Evolutionary conservation across 2,888 invertebrate species (phyloP).

Genomic region (Diarsia brunnea): DNA sequence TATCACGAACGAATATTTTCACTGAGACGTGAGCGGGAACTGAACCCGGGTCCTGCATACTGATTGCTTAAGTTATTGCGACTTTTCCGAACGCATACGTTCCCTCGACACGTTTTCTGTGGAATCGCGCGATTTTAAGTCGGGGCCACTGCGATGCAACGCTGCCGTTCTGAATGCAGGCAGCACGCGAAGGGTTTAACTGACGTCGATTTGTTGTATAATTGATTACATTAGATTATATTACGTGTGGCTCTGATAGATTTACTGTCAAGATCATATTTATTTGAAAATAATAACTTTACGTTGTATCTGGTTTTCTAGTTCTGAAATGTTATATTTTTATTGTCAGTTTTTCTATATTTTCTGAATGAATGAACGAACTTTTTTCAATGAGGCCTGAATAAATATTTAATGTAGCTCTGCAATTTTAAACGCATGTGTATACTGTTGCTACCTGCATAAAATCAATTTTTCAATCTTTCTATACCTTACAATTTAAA

Average conservation of each 20-base stretch:
- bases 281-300: conserved; percentile 19
- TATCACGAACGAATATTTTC: conserved; percentile 83
- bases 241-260: conserved; percentile 27
- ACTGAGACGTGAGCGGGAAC: conserved; percentile 83
- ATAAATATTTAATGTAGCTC: background rate
- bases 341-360: background rate
- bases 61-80: conserved; percentile 78
- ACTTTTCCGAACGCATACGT: conserved; percentile 74
- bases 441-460: conserved; percentile 38
- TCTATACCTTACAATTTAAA: conserved; percentile 31
- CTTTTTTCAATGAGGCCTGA: background rate
- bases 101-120: conserved; percentile 70
- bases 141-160: conserved; percentile 45
- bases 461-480: conserved; percentile 43
- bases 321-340: background rate
- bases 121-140: conserved; percentile 68
- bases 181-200: conserved; percentile 57
- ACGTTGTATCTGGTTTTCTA: background rate
- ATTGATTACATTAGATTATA: conserved; percentile 59
- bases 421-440: conserved; percentile 16
- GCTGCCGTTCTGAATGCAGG: conserved; percentile 57
- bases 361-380: background rate
- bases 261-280: conserved; percentile 29
- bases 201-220: conserved; percentile 57
- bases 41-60: conserved; percentile 82